Evolutionary conservation across 2,797 vertebrate genomes (phyloP).

Genomic region (Vespertilio murinus): DNA sequence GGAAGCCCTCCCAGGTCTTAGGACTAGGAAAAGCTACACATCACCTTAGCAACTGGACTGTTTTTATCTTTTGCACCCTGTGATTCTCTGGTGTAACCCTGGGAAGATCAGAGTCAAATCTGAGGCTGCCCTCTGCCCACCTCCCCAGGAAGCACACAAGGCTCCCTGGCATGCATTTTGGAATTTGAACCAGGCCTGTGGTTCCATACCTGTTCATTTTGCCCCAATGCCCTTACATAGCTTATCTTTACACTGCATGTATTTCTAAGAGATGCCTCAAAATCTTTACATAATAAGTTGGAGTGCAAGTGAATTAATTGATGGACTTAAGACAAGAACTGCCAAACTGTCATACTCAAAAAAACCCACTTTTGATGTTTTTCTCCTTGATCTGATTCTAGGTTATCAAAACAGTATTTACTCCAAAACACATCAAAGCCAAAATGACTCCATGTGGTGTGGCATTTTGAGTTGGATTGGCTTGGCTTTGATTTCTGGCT

Average conservation of each 20-base stretch:
- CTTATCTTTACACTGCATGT: background rate
- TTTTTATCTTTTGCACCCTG: background rate
- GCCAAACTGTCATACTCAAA: background rate
- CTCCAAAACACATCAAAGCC: conserved; percentile 22
- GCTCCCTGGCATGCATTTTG: background rate
- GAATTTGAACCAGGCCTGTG: background rate
- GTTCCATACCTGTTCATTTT: background rate
- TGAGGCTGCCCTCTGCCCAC: background rate
- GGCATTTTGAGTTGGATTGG: background rate
- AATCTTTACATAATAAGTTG: conserved; percentile 30
- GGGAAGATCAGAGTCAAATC: background rate
- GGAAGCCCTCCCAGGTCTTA: background rate
- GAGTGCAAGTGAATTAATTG: conserved; percentile 13
- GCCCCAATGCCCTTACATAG: background rate
- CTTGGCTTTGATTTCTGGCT: background rate
- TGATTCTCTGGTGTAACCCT: background rate
- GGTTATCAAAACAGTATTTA: conserved; percentile 28
- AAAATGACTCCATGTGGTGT: background rate
- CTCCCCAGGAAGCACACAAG: background rate
- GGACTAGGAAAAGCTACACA: background rate
- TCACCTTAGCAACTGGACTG: background rate
- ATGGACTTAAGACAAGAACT: background rate
- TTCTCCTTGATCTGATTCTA: background rate
- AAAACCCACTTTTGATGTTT: background rate
- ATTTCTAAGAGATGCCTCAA: background rate